Evolutionary conservation across 2,113 vertebrate species (phyloP).

Genomic region (Macroglossus sobrinus): DNA sequence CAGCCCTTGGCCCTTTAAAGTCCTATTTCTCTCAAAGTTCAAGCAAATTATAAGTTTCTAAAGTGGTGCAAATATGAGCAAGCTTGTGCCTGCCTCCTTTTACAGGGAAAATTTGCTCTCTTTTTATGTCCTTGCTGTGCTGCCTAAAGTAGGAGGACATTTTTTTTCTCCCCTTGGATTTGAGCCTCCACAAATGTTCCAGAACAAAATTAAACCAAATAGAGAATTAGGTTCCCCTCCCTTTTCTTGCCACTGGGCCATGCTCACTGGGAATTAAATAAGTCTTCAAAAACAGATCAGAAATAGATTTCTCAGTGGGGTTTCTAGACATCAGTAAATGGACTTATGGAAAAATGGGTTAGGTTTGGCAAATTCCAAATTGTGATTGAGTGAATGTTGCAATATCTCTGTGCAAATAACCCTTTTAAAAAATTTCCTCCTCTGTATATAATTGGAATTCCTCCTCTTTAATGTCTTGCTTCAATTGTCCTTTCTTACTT

Average conservation of each 20-base stretch:
- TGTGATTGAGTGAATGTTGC: not conserved
- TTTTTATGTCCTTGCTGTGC: constrained; percentile 1
- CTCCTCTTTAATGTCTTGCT: not conserved
- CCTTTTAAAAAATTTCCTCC: not conserved
- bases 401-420: not conserved
- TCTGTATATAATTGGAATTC: not conserved
- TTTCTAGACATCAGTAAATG: constrained; percentile 51
- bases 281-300: constrained; percentile 68
- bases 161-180: constrained; percentile 49
- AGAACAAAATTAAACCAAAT: constrained; percentile 63
- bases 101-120: not conserved
- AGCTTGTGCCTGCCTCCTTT: not conserved
- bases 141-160: constrained; percentile 5
- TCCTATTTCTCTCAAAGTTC: constrained; percentile 8
- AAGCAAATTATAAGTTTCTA: constrained; percentile 17
- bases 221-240: constrained; percentile 63
- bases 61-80: not conserved
- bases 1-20: not conserved
- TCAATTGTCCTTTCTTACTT: not conserved
- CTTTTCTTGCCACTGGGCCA: constrained; percentile 63
- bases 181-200: constrained; percentile 54
- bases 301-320: constrained; percentile 69
- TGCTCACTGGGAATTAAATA: constrained; percentile 67
- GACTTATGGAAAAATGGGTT: constrained; percentile 65
- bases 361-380: constrained; percentile 48